These are phyloP conservation scores for Antennarius striatus DNA, from an alignment of 2,113 vertebrate genomes.

Conservation along the genomic window DNA sequence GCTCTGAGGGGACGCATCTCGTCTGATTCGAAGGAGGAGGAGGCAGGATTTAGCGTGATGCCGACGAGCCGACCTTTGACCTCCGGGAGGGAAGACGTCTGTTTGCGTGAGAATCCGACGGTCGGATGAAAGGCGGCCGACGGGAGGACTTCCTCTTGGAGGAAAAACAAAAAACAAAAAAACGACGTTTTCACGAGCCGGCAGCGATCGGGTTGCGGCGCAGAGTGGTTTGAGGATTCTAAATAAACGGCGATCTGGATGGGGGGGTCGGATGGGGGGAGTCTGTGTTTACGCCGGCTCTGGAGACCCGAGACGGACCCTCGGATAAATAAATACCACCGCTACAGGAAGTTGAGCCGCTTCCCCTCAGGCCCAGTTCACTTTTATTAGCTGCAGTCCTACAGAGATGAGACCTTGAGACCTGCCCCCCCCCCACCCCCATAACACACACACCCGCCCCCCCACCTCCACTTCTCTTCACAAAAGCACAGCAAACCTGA, in stretches of 20 bases:
- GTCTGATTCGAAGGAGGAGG: too few relatives aligned
- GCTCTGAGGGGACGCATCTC: too few relatives aligned
- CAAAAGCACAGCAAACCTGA: too few relatives aligned
- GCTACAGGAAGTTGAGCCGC: conserved; percentile 81
- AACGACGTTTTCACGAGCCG: conserved; percentile 76
- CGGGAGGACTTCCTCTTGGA: conserved; percentile 68
- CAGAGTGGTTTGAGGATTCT: conserved; percentile 77
- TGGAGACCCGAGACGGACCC: conserved; percentile 78
- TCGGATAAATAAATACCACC: conserved; percentile 81
- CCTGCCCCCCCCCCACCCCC: conserved; percentile 3
- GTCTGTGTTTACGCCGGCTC: conserved; percentile 80
- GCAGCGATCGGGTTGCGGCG: conserved; percentile 78
- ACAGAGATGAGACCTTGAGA: conserved; percentile 66
- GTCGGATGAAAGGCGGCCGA: conserved; percentile 65
- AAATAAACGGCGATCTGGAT: conserved; percentile 77
- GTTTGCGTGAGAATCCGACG: conserved; percentile 85
- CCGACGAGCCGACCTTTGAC: conserved; percentile 84
- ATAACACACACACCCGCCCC: background rate
- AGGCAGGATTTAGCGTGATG: conserved; percentile 52
- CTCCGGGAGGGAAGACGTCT: conserved; percentile 90
- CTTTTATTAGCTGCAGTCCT: conserved; percentile 82
- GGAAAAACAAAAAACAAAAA: conserved; percentile 52
- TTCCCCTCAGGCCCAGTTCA: conserved; percentile 75
- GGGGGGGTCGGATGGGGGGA: conserved; percentile 39
- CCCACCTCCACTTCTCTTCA: too few relatives aligned